These are phyloP conservation scores for Galleria mellonella DNA, from an alignment of 1,140 invertebrate genomes.

Conservation along the genomic window DNA sequence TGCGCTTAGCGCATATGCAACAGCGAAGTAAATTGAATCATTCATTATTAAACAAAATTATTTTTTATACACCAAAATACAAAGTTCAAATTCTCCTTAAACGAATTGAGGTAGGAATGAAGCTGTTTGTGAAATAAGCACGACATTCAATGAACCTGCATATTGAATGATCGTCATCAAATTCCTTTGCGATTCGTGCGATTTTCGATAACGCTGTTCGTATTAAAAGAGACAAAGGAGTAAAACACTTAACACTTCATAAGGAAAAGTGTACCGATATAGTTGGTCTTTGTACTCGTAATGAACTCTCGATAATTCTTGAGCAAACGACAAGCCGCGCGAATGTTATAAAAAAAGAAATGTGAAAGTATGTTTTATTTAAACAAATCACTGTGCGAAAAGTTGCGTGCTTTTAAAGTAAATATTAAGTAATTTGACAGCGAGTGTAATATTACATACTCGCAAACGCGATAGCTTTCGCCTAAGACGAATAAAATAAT, in stretches of 20 bases:
- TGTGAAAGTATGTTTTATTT: slow-evolving; percentile 59
- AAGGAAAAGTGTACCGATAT: too few relatives aligned
- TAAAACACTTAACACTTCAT: too few relatives aligned
- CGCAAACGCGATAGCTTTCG: slow-evolving; percentile 30
- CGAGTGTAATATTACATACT: slow-evolving; percentile 35
- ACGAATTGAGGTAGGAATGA: not conserved
- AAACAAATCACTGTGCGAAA: slow-evolving; percentile 44
- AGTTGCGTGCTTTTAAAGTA: slow-evolving; percentile 44
- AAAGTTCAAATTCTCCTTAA: not conserved
- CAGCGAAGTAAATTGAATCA: not conserved
- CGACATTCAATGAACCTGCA: slow-evolving; percentile 4
- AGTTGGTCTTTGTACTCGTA: slow-evolving; percentile 8
- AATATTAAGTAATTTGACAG: slow-evolving; percentile 48
- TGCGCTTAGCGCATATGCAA: slow-evolving; percentile 1
- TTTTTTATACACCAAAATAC: not conserved
- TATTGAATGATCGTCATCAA: slow-evolving; percentile 1
- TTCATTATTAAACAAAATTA: not conserved
- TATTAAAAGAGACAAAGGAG: not conserved
- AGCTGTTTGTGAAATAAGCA: not conserved
- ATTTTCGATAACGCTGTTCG: slow-evolving; percentile 6
- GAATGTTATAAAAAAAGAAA: slow-evolving; percentile 21
- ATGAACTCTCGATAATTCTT: slow-evolving; percentile 35
- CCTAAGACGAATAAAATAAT: slow-evolving; percentile 5
- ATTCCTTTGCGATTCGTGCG: slow-evolving; percentile 15
- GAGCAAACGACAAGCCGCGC: slow-evolving; percentile 23